Evolutionary conservation across 2,888 invertebrate genomes (phyloP).

Genomic region (Ectemnius cavifrons): DNA sequence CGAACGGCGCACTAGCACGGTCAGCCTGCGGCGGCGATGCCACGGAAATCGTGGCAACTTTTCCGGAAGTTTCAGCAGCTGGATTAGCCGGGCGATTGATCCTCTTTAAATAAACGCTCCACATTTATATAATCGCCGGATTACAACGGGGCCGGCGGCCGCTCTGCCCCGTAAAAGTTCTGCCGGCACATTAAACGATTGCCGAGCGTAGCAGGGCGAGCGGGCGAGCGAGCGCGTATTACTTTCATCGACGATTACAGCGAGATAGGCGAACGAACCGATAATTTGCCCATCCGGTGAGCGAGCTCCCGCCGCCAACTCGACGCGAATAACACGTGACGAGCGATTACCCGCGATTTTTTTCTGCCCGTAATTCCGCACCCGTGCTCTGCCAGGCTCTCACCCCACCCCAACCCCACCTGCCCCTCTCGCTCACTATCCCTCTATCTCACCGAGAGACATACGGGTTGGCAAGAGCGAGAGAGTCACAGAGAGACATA

Average conservation of each 20-base stretch:
- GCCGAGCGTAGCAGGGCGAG: neutral
- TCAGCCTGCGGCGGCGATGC: constrained; percentile 54
- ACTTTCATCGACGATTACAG: constrained; percentile 9
- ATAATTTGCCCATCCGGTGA: constrained; percentile 21
- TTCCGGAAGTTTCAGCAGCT: constrained; percentile 49
- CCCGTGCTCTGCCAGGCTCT: neutral
- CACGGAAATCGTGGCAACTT: constrained; percentile 60
- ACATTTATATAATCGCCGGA: constrained; percentile 26
- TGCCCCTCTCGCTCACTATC: too few species aligned
- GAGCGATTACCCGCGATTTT: constrained; percentile 8
- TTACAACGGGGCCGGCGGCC: neutral
- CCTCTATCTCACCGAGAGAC: neutral
- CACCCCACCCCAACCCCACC: neutral
- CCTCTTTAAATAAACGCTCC: constrained; percentile 47
- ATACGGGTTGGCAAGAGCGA: neutral
- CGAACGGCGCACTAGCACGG: too few species aligned
- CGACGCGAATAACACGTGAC: constrained; percentile 1
- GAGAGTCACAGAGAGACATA: too few species aligned
- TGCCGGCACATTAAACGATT: constrained; percentile 14
- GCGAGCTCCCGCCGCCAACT: constrained; percentile 17
- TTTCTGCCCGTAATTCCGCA: neutral
- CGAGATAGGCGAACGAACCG: constrained; percentile 18
- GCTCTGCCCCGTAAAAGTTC: neutral
- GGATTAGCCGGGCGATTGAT: constrained; percentile 60
- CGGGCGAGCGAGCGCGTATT: constrained; percentile 7